These are phyloP conservation scores for Dunckerocampus dactyliophorus DNA, from an alignment of 2,113 vertebrate genomes.

Conservation along the genomic window DNA sequence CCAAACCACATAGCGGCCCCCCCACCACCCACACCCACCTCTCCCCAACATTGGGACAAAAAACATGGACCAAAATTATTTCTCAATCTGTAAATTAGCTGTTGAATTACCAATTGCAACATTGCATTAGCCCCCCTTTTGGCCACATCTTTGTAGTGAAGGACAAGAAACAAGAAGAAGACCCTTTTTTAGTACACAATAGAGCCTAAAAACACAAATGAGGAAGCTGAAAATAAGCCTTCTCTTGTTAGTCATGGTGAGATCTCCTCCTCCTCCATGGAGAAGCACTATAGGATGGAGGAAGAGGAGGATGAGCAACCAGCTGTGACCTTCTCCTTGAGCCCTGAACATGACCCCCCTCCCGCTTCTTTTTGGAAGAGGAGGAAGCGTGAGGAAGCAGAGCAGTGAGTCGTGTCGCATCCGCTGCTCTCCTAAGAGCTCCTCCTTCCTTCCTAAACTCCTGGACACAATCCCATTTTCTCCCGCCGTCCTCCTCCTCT, in stretches of 20 bases:
- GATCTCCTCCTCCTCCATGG: not conserved
- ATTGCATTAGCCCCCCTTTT: too few species aligned
- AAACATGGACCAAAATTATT: not conserved
- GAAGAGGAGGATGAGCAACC: conserved; percentile 35
- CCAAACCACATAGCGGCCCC: too few species aligned
- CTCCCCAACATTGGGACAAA: too few species aligned
- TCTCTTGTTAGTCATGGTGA: conserved; percentile 1
- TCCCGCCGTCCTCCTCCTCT: conserved; percentile 13
- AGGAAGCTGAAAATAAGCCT: conserved; percentile 37
- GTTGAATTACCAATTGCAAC: too few species aligned
- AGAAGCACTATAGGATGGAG: conserved; percentile 10
- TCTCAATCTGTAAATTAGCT: not conserved
- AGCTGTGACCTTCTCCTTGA: conserved; percentile 52
- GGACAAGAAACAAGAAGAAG: too few species aligned
- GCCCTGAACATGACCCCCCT: conserved; percentile 59
- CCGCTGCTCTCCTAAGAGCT: conserved; percentile 28
- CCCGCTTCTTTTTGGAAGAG: not conserved
- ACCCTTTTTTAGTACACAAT: too few species aligned
- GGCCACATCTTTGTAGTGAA: too few species aligned
- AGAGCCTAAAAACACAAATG: not conserved
- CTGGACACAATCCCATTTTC: conserved; percentile 2
- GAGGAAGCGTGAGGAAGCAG: conserved; percentile 27
- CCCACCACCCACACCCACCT: not conserved
- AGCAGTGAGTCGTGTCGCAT: conserved; percentile 43
- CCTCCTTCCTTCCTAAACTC: conserved; percentile 22